Evolutionary conservation across 2,113 vertebrate genomes (phyloP).

Genomic region (Procavia capensis): DNA sequence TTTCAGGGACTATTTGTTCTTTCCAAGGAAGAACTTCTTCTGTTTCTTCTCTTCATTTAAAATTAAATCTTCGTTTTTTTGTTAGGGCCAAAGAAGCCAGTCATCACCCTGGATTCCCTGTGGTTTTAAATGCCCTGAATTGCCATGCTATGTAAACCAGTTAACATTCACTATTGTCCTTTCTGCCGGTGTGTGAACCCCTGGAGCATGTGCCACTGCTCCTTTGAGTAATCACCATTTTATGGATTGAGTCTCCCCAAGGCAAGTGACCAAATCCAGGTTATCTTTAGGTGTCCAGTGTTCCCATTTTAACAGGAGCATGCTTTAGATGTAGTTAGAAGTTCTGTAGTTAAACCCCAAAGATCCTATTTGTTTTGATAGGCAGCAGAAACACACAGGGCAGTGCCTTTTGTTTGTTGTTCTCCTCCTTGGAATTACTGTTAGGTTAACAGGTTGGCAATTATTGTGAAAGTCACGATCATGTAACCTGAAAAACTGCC

Average conservation of each 20-base stretch:
- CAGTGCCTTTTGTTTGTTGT: constrained; percentile 13
- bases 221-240: neutral
- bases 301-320: neutral
- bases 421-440: constrained; percentile 38
- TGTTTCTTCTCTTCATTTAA: neutral
- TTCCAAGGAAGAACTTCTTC: neutral
- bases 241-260: neutral
- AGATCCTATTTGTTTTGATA: constrained; percentile 53
- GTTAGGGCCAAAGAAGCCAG: neutral
- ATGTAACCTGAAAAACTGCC: constrained; percentile 36
- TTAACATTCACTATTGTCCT: neutral
- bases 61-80: neutral
- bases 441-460: constrained; percentile 44
- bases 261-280: constrained; percentile 42
- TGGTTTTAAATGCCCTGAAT: neutral
- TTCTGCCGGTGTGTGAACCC: neutral
- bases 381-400: neutral
- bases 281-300: constrained; percentile 31
- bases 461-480: constrained; percentile 54
- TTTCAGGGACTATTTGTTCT: neutral
- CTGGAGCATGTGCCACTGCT: neutral
- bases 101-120: neutral
- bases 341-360: constrained; percentile 56
- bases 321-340: neutral
- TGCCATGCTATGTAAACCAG: neutral